Conservation (phyloP, 2,888 invertebrate genomes). For the Gastrophysa polygoni region DNA sequence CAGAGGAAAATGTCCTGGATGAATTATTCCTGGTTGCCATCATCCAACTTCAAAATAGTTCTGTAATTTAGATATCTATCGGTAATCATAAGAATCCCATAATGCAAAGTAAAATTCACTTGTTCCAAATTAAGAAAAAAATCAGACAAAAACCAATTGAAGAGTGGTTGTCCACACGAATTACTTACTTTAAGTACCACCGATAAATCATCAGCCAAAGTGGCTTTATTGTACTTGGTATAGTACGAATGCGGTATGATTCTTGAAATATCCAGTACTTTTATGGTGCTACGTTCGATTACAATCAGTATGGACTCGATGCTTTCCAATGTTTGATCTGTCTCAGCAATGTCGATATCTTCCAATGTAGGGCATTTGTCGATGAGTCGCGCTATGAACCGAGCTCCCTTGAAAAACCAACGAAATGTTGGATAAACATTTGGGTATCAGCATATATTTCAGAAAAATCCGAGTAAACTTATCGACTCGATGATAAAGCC, state of each 20-base stretch:
- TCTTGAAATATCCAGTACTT: slow-evolving; percentile 56
- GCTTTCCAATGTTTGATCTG: slow-evolving; percentile 63
- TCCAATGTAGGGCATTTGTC: slow-evolving; percentile 58
- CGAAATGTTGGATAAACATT: neutral
- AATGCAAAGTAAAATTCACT: no score
- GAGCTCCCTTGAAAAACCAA: slow-evolving; percentile 56
- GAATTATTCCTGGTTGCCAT: no score
- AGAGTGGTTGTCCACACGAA: no score
- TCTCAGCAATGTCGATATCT: slow-evolving; percentile 64
- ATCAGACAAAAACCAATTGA: no score
- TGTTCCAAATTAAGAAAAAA: no score
- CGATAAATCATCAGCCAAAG: slow-evolving; percentile 62
- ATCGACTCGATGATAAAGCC: no score
- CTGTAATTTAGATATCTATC: no score
- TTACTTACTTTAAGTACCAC: slow-evolving; percentile 35
- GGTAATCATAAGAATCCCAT: no score
- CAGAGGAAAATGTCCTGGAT: no score
- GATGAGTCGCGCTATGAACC: slow-evolving; percentile 61
- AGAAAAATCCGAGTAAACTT: no score
- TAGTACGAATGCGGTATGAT: slow-evolving; percentile 50
- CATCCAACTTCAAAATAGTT: no score
- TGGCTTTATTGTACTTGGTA: slow-evolving; percentile 43
- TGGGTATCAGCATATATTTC: no score
- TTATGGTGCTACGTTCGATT: slow-evolving; percentile 54
- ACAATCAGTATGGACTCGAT: slow-evolving; percentile 62